Evolutionary conservation across 1,140 invertebrate species (phyloP).

Genomic region (Zaprionus vittiger): DNA sequence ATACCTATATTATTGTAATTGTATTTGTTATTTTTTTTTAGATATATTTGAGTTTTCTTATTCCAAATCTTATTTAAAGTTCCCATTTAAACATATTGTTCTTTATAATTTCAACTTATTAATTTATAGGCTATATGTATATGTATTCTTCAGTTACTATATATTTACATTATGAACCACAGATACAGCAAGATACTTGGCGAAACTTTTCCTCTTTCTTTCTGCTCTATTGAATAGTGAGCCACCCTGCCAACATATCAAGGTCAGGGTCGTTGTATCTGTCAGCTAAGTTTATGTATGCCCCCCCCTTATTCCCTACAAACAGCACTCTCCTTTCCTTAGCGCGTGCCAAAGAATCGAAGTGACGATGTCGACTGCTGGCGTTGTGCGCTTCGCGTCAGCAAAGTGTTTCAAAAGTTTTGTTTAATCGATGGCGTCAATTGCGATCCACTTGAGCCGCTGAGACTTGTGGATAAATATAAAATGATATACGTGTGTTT

Average conservation of each 20-base stretch:
- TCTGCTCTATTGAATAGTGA: not conserved
- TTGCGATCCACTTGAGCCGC: conserved; percentile 58
- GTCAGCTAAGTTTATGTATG: conserved; percentile 11
- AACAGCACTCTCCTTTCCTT: not conserved
- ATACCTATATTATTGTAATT: no score
- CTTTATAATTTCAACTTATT: no score
- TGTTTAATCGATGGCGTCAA: conserved; percentile 79
- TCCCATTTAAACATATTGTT: no score
- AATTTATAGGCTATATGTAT: no score
- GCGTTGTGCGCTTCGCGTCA: conserved; percentile 14
- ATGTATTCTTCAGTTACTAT: no score
- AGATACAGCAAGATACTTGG: not conserved
- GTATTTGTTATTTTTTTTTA: no score
- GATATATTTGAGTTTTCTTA: no score
- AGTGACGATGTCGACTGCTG: not conserved
- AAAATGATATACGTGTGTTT: not conserved
- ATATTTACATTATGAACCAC: no score
- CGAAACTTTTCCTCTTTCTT: not conserved
- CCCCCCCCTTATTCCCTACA: not conserved
- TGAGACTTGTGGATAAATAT: conserved; percentile 6
- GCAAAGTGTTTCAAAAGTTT: conserved; percentile 46
- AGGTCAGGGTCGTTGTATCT: conserved; percentile 56
- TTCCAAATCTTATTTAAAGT: no score
- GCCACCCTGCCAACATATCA: conserved; percentile 8
- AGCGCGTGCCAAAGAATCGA: conserved; percentile 13